A percentile compares a stretch with the other conserved stretches of the same genome.
Evolutionary conservation across 2,888 invertebrate species (phyloP).

Genomic region (Acrocera orbiculus): DNA sequence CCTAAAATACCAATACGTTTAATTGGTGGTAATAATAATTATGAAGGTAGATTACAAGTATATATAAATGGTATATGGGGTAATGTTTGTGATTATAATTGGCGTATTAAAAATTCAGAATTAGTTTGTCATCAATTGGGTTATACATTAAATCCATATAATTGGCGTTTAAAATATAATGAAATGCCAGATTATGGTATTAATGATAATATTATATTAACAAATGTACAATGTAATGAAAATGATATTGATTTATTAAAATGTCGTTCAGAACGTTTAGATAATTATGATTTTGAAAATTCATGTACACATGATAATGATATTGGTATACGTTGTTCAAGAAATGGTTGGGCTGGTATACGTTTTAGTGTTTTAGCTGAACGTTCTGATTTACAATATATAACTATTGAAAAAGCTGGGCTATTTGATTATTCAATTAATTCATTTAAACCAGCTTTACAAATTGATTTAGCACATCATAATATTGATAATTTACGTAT

Average conservation of each 20-base stretch:
- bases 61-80: constrained; percentile 82
- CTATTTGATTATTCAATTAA: constrained; percentile 82
- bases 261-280: constrained; percentile 58
- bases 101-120: constrained; percentile 83
- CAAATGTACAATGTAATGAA: constrained; percentile 80
- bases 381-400: constrained; percentile 68
- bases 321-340: constrained; percentile 75
- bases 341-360: constrained; percentile 87
- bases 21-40: constrained; percentile 58
- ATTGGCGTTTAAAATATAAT: constrained; percentile 70
- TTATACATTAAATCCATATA: constrained; percentile 74
- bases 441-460: constrained; percentile 71
- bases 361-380: constrained; percentile 78
- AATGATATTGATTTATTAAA: constrained; percentile 78
- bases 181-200: constrained; percentile 66
- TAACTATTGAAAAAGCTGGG: constrained; percentile 83
- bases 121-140: constrained; percentile 92
- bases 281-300: constrained; percentile 59
- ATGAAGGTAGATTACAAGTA: constrained; percentile 78
- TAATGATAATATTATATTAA: constrained; percentile 57
- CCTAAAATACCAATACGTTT: constrained; percentile 56
- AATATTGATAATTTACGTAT: constrained; percentile 67
- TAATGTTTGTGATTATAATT: constrained; percentile 91
- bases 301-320: constrained; percentile 75
- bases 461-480: constrained; percentile 71